These are phyloP conservation scores for Glaucopsyche alexis DNA, from an alignment of 2,888 invertebrate species.

Conservation along the genomic window DNA sequence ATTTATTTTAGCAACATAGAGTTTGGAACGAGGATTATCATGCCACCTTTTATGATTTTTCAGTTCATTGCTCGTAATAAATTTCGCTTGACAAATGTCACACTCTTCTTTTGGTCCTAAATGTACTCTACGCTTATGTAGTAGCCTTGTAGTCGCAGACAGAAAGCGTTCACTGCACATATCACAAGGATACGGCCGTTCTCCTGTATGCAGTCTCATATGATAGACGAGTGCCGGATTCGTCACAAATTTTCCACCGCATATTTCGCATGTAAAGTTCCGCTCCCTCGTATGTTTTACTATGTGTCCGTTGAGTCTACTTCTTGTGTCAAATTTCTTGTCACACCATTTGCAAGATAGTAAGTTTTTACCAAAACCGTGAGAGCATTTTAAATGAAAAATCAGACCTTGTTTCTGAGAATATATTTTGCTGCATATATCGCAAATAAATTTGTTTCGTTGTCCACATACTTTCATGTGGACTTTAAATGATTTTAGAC, in stretches of 20 bases:
- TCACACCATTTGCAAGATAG: slow-evolving; percentile 61
- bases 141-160: slow-evolving; percentile 62
- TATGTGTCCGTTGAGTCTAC: slow-evolving; percentile 58
- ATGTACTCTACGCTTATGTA: slow-evolving; percentile 60
- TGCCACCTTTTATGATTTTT: slow-evolving; percentile 59
- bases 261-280: slow-evolving; percentile 60
- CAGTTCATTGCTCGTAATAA: slow-evolving; percentile 52
- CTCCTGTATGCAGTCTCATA: slow-evolving; percentile 65
- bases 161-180: slow-evolving; percentile 63
- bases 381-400: slow-evolving; percentile 58
- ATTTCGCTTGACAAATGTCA: slow-evolving; percentile 57
- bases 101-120: slow-evolving; percentile 61
- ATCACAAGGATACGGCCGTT: slow-evolving; percentile 63
- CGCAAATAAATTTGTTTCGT: slow-evolving; percentile 56
- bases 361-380: slow-evolving; percentile 56
- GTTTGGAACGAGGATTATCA: slow-evolving; percentile 62
- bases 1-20: slow-evolving; percentile 44
- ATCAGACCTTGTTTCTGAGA: slow-evolving; percentile 55
- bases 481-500: slow-evolving; percentile 52
- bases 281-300: slow-evolving; percentile 66
- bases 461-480: slow-evolving; percentile 58
- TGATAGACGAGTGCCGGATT: slow-evolving; percentile 62
- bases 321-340: slow-evolving; percentile 62
- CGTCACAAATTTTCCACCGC: slow-evolving; percentile 63
- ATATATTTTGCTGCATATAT: slow-evolving; percentile 62